A percentile compares a stretch with the other conserved stretches of the same genome.
phyloP scores from a whole-genome alignment of 1,140 invertebrate genomes.

The Coboldia fuscipes region DNA sequence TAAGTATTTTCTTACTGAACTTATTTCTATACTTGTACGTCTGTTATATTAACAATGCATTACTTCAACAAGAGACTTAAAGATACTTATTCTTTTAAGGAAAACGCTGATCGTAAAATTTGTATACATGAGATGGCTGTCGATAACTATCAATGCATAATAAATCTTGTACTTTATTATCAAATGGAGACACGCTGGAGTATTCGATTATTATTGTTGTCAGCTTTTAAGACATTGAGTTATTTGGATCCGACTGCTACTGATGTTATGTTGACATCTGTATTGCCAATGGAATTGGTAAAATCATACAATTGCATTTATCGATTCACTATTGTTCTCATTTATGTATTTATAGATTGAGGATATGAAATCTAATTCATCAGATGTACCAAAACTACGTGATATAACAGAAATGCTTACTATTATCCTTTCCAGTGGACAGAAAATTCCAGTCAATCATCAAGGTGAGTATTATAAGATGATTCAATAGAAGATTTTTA shows the following conservation, averaged over 20 bases:
- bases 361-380: constrained; percentile 19
- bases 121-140: constrained; percentile 52
- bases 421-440: constrained; percentile 71
- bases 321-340: background rate
- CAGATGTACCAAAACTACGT: constrained; percentile 18
- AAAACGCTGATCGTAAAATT: constrained; percentile 65
- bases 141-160: constrained; percentile 53
- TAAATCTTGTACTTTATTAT: constrained; percentile 66
- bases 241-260: constrained; percentile 57
- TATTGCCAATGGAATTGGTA: constrained; percentile 71
- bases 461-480: constrained; percentile 31
- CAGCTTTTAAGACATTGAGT: constrained; percentile 73
- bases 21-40: constrained; percentile 66
- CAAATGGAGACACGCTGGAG: constrained; percentile 79
- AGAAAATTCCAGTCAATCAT: constrained; percentile 64
- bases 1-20: constrained; percentile 56
- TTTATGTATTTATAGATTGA: constrained; percentile 10
- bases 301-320: constrained; percentile 19
- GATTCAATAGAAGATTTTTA: background rate
- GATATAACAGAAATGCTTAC: constrained; percentile 48
- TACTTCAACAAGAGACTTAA: background rate
- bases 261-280: constrained; percentile 60
- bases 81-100: constrained; percentile 26
- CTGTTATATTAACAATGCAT: background rate
- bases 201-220: constrained; percentile 52